phyloP scores from a whole-genome alignment of 23 tunicate genomes.

The Pegea sp. region DNA sequence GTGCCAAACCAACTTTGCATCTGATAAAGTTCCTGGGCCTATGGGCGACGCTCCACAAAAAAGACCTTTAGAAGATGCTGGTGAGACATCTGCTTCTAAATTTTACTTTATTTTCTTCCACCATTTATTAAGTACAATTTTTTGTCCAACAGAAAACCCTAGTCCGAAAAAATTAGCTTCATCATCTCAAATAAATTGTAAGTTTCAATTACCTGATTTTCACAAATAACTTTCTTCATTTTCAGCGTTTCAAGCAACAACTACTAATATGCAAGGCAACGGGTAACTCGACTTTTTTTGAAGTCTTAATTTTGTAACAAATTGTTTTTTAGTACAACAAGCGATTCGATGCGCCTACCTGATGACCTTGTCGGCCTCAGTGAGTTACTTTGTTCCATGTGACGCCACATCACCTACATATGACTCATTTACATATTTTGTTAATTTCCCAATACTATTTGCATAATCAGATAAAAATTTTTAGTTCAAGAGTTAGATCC shows the following conservation, averaged over 20 bases:
- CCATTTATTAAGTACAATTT: background rate
- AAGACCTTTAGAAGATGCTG: slow-evolving; percentile 88
- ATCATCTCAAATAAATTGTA: too few relatives aligned
- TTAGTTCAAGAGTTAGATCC: too few relatives aligned
- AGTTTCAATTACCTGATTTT: too few relatives aligned
- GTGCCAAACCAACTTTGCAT: slow-evolving; percentile 10
- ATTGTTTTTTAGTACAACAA: slow-evolving; percentile 1
- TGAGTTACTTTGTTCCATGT: too few relatives aligned
- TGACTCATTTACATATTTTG: too few relatives aligned
- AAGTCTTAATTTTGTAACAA: slow-evolving; percentile 20
- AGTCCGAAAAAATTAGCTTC: slow-evolving; percentile 80
- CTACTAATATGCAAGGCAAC: too few relatives aligned
- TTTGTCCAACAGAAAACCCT: slow-evolving; percentile 92
- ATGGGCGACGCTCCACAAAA: slow-evolving; percentile 93
- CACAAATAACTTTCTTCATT: too few relatives aligned
- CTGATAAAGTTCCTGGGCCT: slow-evolving; percentile 49
- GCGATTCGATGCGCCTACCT: slow-evolving; percentile 57
- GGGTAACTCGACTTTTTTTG: background rate
- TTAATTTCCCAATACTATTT: too few relatives aligned
- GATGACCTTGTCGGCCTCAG: slow-evolving; percentile 94
- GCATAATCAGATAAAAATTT: too few relatives aligned
- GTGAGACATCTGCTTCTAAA: slow-evolving; percentile 37
- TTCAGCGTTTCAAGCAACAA: too few relatives aligned
- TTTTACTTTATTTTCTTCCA: background rate
- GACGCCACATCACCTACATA: too few relatives aligned